A percentile compares a stretch with the other conserved stretches of the same genome.
Evolutionary conservation across 2,113 vertebrate species (phyloP).

Genomic region (Sciurus niger): DNA sequence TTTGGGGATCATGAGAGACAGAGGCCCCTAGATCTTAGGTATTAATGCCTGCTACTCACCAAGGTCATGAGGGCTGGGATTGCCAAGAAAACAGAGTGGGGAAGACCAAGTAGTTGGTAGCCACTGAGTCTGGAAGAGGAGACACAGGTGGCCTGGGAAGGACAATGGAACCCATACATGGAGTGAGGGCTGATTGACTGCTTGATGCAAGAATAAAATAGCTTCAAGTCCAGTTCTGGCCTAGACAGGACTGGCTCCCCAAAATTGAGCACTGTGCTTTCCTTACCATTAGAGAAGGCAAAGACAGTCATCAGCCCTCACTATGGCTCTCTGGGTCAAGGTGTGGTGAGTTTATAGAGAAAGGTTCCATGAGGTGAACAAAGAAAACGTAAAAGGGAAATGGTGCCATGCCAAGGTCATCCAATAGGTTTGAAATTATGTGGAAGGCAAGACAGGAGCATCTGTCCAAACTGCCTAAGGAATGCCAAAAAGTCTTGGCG

Average conservation of each 20-base stretch:
- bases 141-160: neutral
- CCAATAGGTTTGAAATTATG: neutral
- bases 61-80: constrained; percentile 25
- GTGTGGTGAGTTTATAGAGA: constrained; percentile 4
- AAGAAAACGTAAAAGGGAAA: constrained; percentile 17
- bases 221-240: constrained; percentile 38
- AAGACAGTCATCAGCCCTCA: neutral
- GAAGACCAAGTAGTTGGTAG: constrained; percentile 47
- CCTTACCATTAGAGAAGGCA: neutral
- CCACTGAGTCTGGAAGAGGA: constrained; percentile 64
- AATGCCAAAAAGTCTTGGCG: neutral
- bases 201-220: constrained; percentile 14
- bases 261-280: constrained; percentile 62
- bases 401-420: neutral
- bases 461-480: neutral
- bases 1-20: constrained; percentile 77
- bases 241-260: neutral
- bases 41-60: constrained; percentile 45
- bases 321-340: neutral
- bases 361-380: neutral
- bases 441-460: constrained; percentile 26
- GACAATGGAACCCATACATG: neutral
- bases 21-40: constrained; percentile 73
- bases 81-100: constrained; percentile 70
- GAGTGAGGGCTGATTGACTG: neutral